Conservation (phyloP, 2,797 vertebrate species). For the Rousettus madagascariensis region DNA sequence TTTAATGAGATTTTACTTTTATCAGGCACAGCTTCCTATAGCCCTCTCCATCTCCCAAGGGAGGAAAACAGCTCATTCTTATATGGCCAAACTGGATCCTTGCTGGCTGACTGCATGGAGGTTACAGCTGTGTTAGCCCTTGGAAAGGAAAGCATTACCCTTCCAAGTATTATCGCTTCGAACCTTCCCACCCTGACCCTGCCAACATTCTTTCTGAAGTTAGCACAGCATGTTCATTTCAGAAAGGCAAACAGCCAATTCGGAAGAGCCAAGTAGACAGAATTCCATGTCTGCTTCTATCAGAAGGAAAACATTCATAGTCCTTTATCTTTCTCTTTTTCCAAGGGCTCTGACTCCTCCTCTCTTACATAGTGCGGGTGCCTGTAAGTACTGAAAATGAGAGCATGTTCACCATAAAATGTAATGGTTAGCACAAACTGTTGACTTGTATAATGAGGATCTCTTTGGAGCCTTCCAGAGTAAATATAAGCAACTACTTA, state of each 20-base stretch:
- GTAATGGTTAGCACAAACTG: neutral
- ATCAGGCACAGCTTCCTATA: neutral
- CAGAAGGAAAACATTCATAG: neutral
- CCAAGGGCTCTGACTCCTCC: neutral
- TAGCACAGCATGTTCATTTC: constrained; percentile 56
- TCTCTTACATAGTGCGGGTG: neutral
- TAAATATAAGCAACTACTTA: neutral
- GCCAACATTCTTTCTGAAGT: constrained; percentile 55
- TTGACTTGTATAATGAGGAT: neutral
- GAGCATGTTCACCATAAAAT: neutral
- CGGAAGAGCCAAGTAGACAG: neutral
- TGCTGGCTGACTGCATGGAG: neutral
- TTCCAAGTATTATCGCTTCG: neutral
- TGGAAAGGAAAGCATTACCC: neutral
- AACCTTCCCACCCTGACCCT: neutral
- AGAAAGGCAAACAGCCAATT: neutral
- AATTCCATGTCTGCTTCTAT: constrained; percentile 29
- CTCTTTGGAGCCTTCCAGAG: neutral
- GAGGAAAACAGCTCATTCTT: neutral
- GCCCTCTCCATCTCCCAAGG: neutral
- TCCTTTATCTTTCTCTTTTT: neutral
- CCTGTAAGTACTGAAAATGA: neutral
- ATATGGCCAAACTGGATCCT: neutral
- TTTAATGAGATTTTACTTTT: neutral
- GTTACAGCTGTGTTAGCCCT: neutral